Evolutionary conservation across 2,113 vertebrate species (phyloP).

Genomic region (Orthonyx spaldingii): DNA sequence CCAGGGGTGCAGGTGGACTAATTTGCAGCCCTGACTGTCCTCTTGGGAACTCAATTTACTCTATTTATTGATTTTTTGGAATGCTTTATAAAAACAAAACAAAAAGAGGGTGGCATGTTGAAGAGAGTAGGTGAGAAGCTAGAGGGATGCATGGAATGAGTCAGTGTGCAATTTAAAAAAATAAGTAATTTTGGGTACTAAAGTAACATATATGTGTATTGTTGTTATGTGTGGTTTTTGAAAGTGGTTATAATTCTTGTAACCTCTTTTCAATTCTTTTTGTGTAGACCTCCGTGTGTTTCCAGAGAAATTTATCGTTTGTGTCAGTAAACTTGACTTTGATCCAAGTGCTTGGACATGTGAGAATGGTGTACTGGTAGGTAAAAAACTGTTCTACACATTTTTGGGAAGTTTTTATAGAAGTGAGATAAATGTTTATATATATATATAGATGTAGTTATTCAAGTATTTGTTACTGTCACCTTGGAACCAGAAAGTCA

Average conservation of each 20-base stretch:
- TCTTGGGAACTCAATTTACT: not conserved
- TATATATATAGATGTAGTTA: not conserved
- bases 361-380: constrained; percentile 73
- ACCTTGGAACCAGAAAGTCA: not conserved
- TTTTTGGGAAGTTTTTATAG: not conserved
- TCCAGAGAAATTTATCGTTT: constrained; percentile 89
- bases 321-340: constrained; percentile 78
- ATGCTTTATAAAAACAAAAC: not conserved
- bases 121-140: not conserved
- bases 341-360: constrained; percentile 62
- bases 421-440: not conserved
- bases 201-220: not conserved
- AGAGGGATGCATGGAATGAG: not conserved
- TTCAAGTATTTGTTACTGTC: not conserved
- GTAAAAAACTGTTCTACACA: constrained; percentile 44
- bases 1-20: not conserved
- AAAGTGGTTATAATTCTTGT: not conserved
- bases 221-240: not conserved
- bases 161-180: not conserved
- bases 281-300: constrained; percentile 83
- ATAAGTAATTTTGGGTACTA: not conserved
- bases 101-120: not conserved
- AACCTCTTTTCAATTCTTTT: constrained; percentile 3
- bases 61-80: not conserved
- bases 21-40: not conserved